Evolutionary conservation across 2,113 vertebrate species (phyloP).

Genomic region (Xyliphius kryptos): DNA sequence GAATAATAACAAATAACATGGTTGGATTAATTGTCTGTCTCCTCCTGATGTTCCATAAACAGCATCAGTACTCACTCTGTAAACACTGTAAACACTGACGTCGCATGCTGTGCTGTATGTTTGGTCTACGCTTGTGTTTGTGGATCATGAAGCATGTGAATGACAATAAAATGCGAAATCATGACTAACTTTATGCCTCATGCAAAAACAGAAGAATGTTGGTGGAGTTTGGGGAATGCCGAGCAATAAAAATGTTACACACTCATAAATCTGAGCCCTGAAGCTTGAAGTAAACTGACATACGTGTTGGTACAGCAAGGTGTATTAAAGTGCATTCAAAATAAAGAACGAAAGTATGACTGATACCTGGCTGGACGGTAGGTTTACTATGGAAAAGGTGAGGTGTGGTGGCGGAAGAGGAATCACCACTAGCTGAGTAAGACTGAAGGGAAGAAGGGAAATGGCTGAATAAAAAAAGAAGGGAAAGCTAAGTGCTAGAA

Average conservation of each 20-base stretch:
- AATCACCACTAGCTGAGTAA: not conserved
- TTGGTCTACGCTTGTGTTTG: conserved; percentile 39
- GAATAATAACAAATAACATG: conserved; percentile 34
- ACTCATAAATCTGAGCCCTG: no score
- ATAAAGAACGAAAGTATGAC: no score
- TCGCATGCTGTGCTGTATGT: conserved; percentile 27
- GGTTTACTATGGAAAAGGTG: no score
- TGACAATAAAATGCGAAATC: not conserved
- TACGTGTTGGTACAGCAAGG: no score
- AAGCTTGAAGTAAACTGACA: no score
- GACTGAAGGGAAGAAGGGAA: not conserved
- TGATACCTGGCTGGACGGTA: no score
- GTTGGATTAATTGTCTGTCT: conserved; percentile 29
- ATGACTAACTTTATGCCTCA: conserved; percentile 29
- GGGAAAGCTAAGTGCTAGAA: not conserved
- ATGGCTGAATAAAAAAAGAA: not conserved
- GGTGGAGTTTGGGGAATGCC: conserved; percentile 26
- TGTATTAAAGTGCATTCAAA: no score
- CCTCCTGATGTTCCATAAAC: conserved; percentile 30
- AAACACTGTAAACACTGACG: conserved; percentile 36
- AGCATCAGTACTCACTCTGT: conserved; percentile 2
- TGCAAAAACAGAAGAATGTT: conserved; percentile 6
- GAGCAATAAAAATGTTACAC: not conserved
- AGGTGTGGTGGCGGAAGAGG: not conserved
- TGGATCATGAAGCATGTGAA: conserved; percentile 6